Percentiles rank a stretch among this genome's conserved stretches.
Conservation (phyloP, 2,888 invertebrate genomes). For the Meandrusa payeni region DNA sequence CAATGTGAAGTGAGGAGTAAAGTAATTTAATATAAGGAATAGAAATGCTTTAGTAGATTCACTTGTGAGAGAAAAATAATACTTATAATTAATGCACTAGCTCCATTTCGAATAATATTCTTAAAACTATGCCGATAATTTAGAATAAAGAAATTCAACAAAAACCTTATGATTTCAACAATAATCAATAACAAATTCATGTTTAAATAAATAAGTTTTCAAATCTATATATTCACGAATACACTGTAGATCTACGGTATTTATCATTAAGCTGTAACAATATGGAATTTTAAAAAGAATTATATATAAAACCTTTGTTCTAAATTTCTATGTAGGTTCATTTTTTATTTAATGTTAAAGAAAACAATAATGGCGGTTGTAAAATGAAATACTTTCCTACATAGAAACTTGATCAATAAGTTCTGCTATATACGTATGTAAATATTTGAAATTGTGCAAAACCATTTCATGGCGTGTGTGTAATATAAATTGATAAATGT, state of each 20-base stretch:
- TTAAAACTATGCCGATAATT: neutral
- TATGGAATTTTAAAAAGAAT: constrained; percentile 9
- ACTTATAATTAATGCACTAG: neutral
- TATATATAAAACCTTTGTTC: constrained; percentile 5
- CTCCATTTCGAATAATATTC: neutral
- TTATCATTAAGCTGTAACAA: constrained; percentile 5
- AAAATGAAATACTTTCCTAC: constrained; percentile 4
- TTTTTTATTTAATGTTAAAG: no score
- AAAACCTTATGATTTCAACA: no score
- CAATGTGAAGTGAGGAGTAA: no score
- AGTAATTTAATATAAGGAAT: no score
- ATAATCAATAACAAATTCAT: no score
- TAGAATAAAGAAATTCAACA: no score
- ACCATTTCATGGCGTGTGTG: constrained; percentile 15
- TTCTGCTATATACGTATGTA: constrained; percentile 1
- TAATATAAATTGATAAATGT: constrained; percentile 17
- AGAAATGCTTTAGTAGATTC: no score
- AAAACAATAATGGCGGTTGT: no score
- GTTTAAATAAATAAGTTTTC: no score
- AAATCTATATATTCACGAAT: no score
- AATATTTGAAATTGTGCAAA: constrained; percentile 11
- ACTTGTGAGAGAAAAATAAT: no score
- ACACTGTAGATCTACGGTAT: no score
- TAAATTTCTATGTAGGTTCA: constrained; percentile 7
- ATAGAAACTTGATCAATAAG: constrained; percentile 8